A percentile compares a stretch with the other conserved stretches of the same genome.
Evolutionary conservation across 2,888 invertebrate species (phyloP).

Genomic region (Dolichopus griseipennis): DNA sequence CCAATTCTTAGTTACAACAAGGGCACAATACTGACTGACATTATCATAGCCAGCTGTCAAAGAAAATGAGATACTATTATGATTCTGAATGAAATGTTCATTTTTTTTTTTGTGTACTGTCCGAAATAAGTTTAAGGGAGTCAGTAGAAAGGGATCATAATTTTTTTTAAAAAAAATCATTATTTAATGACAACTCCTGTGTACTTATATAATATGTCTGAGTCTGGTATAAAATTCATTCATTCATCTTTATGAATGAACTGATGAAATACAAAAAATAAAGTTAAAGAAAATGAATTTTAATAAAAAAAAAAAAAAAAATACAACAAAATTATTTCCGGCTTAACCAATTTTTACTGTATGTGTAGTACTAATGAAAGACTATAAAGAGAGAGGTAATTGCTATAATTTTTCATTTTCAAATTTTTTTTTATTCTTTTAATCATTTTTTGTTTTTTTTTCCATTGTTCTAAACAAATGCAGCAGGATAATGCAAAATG

Average conservation of each 20-base stretch:
- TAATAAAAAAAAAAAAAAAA: not conserved
- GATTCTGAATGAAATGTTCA: not conserved
- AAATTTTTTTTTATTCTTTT: not conserved
- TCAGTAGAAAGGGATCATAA: not conserved
- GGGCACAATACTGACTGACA: not conserved
- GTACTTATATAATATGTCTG: too few species aligned
- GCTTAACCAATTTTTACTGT: not conserved
- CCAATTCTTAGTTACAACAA: not conserved
- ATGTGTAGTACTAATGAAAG: too few species aligned
- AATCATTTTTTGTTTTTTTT: not conserved
- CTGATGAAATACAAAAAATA: too few species aligned
- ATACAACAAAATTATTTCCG: slow-evolving; percentile 3
- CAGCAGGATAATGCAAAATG: too few species aligned
- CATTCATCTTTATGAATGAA: too few species aligned
- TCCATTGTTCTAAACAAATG: not conserved
- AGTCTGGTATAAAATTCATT: too few species aligned
- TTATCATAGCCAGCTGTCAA: not conserved
- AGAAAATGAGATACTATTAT: not conserved
- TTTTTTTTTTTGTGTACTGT: too few species aligned
- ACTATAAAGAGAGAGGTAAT: not conserved
- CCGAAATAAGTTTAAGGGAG: not conserved
- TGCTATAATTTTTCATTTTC: not conserved
- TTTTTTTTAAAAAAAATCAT: not conserved
- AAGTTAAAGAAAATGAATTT: too few species aligned
- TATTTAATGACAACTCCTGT: not conserved